phyloP scores from a whole-genome alignment of 2,888 invertebrate genomes.

The Melinaea marsaeus region DNA sequence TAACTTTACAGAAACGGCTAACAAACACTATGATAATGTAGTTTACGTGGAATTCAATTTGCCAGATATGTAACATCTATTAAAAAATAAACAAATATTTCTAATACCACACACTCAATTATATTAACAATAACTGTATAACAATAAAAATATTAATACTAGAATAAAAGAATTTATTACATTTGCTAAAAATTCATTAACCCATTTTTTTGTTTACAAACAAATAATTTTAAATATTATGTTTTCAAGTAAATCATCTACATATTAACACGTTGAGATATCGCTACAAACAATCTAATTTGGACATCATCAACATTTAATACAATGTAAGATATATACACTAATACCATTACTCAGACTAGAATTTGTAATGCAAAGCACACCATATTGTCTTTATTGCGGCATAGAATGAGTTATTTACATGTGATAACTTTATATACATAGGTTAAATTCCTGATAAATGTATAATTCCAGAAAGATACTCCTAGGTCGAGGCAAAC shows the following conservation, averaged over 20 bases:
- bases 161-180: background rate
- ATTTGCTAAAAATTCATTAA: background rate
- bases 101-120: background rate
- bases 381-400: conserved; percentile 69
- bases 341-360: conserved; percentile 21
- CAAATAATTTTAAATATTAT: too few species aligned
- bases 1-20: conserved; percentile 67
- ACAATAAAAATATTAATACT: background rate
- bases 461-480: too few species aligned
- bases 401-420: conserved; percentile 29
- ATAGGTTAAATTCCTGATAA: background rate
- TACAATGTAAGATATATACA: conserved; percentile 13
- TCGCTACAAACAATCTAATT: conserved; percentile 1
- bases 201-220: too few species aligned
- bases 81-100: background rate
- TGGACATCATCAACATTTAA: conserved; percentile 7
- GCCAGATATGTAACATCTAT: conserved; percentile 3
- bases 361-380: conserved; percentile 60
- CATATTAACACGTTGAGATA: background rate
- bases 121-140: conserved; percentile 1
- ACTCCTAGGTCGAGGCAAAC: too few species aligned
- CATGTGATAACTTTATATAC: conserved; percentile 7
- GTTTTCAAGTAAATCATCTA: background rate
- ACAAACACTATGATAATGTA: conserved; percentile 36
- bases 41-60: conserved; percentile 20